A percentile compares a stretch with the other conserved stretches of the same genome.
Conservation (phyloP, 92 coral and sea anemone genomes). For the Paragorgia papillata region DNA sequence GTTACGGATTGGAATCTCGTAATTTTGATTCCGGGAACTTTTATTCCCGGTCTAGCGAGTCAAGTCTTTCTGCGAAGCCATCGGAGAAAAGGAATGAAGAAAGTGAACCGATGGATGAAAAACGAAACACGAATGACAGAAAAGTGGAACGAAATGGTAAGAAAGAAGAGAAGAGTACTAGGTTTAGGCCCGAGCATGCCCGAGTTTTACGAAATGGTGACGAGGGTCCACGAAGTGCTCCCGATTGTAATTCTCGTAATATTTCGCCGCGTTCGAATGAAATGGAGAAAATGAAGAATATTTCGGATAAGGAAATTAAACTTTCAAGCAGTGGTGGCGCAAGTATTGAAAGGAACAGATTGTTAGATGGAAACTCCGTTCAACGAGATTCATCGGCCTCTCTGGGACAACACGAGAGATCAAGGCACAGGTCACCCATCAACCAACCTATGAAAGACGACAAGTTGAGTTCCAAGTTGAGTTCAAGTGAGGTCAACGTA, state of each 20-base stretch:
- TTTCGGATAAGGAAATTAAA: conserved; percentile 12
- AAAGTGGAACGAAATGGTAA: conserved; percentile 2
- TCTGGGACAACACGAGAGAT: background rate
- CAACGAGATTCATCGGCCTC: background rate
- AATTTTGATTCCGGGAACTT: conserved; percentile 19
- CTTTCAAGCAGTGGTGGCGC: background rate
- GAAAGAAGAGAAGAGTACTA: conserved; percentile 12
- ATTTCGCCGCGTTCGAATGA: conserved; percentile 22
- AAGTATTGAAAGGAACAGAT: background rate
- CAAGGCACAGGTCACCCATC: conserved; percentile 17
- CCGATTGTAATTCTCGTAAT: conserved; percentile 17
- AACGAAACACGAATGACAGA: conserved; percentile 14
- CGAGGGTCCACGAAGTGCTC: conserved; percentile 35
- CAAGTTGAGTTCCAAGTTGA: background rate
- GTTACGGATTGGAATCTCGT: conserved; percentile 8
- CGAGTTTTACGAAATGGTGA: conserved; percentile 16
- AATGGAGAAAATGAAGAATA: background rate
- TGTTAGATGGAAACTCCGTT: background rate
- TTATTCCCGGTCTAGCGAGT: conserved; percentile 8
- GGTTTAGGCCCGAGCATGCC: conserved; percentile 18
- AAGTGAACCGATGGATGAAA: conserved; percentile 20
- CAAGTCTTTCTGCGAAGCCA: background rate
- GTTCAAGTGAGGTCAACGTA: background rate
- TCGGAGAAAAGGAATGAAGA: background rate
- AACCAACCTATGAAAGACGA: background rate